Evolutionary conservation across 2,113 vertebrate species (phyloP), one percentile per base, ranked within the genome.

Genomic region (Gasterosteus aculeatus): DNA sequence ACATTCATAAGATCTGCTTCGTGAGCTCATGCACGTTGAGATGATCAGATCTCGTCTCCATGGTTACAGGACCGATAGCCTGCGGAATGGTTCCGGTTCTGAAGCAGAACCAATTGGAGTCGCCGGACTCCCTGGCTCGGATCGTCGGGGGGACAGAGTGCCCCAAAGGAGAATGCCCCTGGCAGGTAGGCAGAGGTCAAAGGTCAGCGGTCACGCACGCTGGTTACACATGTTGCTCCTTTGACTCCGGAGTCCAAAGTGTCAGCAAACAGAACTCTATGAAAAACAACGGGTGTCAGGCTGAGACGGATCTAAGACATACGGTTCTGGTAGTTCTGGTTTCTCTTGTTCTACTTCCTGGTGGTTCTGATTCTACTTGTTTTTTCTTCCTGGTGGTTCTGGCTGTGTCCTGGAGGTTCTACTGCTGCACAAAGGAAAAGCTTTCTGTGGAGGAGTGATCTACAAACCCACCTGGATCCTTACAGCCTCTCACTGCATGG

Each of bases 401-500:
- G 35, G 35, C 5, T 16, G 29, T 11, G 15, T 51, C 12, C 1
- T 15, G 5, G 7, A 99, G 98, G 95, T 95, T 15, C 69, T 96
- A 68, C 81, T 99, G 85, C 44, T 83, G 47, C 59, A 94, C 19
- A 70, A 90, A 1, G 75, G 69, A 0, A 82, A 1, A 57, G 90
- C 88, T 2, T 93, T 93, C 29, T 99, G 98, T 69, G 98, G 98
- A 0, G 98, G 96, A 2, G 76, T 93, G 3, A 93, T 99, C 76
- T 84, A 95, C 15, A 92, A 94, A 18, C 83, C 95, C 7, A 83
- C 73, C 0, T 99, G 97, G 97, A 92, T 99, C 57, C 80, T 97
- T 76, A 97, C 97, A 0, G 98, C 97, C 0, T 95, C 98, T 72
- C 98, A 99, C 79, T 99, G 98, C 62, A 75, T 99, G n/a, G 94